A percentile compares a stretch with the other conserved stretches of the same genome.
Evolutionary conservation across 2,888 invertebrate species (phyloP).

Genomic region (Gryllus longicercus): DNA sequence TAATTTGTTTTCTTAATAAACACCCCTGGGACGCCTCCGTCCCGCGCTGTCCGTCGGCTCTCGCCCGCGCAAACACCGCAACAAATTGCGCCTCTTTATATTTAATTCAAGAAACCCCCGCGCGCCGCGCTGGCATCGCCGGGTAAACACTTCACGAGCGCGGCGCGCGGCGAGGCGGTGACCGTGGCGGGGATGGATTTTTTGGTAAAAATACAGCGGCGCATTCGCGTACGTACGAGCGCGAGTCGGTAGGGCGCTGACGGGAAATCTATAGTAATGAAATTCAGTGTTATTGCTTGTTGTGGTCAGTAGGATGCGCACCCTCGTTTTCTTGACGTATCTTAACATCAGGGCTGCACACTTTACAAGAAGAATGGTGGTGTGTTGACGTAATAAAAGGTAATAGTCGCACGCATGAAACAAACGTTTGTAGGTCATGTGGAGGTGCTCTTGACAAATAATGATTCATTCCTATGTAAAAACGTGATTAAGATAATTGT

Average conservation of each 20-base stretch:
- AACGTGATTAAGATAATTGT: too few relatives aligned
- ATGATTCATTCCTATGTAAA: too few relatives aligned
- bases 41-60: not conserved
- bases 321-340: too few relatives aligned
- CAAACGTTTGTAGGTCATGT: too few relatives aligned
- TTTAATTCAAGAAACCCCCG: slow-evolving; percentile 2
- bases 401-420: too few relatives aligned
- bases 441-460: too few relatives aligned
- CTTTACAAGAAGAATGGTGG: too few relatives aligned
- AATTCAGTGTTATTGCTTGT: not conserved
- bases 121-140: not conserved
- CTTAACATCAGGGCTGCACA: too few relatives aligned
- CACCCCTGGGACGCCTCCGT: not conserved
- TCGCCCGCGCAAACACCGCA: not conserved
- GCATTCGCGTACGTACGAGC: not conserved
- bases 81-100: slow-evolving; percentile 17
- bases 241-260: not conserved
- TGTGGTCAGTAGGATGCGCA: too few relatives aligned
- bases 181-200: not conserved
- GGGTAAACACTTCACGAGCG: not conserved
- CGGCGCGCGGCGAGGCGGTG: not conserved
- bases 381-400: too few relatives aligned
- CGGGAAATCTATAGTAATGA: slow-evolving; percentile 17
- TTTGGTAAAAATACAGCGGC: slow-evolving; percentile 1
- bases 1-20: slow-evolving; percentile 17